Conservation (phyloP, 2,888 invertebrate species). For the Temnothorax ravouxi region DNA sequence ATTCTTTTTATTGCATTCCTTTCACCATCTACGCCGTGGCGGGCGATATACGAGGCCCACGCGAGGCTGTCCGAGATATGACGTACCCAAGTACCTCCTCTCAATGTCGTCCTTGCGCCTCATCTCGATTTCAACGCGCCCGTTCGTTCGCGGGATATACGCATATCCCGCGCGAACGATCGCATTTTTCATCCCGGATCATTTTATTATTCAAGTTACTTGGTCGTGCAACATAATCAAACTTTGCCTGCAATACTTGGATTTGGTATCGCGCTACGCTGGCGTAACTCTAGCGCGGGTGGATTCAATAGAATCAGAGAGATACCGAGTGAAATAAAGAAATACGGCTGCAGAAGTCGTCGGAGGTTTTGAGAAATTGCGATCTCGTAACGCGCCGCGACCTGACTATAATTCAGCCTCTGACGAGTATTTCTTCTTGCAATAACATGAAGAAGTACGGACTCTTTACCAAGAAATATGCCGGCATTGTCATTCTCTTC, state of each 20-base stretch:
- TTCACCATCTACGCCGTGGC: conserved; percentile 9
- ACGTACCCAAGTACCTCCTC: conserved; percentile 4
- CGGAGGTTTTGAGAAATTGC: conserved; percentile 47
- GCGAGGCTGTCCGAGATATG: conserved; percentile 22
- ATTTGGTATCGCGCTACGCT: conserved; percentile 7
- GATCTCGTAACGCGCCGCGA: conserved; percentile 39
- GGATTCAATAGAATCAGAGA: conserved; percentile 41
- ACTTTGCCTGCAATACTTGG: conserved; percentile 17
- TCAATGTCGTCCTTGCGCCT: conserved; percentile 32
- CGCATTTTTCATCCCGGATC: conserved; percentile 29
- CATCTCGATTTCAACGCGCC: conserved; percentile 42
- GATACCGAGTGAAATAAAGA: conserved; percentile 25
- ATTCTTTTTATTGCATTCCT: conserved; percentile 68
- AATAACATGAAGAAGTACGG: conserved; percentile 29
- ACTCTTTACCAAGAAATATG: conserved; percentile 20
- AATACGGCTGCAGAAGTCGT: conserved; percentile 9
- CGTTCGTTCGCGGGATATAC: not conserved
- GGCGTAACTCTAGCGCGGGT: conserved; percentile 11
- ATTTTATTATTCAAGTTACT: conserved; percentile 47
- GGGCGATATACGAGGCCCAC: conserved; percentile 40
- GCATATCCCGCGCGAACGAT: not conserved
- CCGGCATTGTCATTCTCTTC: conserved; percentile 33
- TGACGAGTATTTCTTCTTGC: conserved; percentile 51
- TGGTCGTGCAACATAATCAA: conserved; percentile 32
- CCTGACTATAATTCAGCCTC: conserved; percentile 44